These are phyloP conservation scores for Hyalella azteca DNA, from an alignment of 2,888 invertebrate genomes.

Conservation along the genomic window DNA sequence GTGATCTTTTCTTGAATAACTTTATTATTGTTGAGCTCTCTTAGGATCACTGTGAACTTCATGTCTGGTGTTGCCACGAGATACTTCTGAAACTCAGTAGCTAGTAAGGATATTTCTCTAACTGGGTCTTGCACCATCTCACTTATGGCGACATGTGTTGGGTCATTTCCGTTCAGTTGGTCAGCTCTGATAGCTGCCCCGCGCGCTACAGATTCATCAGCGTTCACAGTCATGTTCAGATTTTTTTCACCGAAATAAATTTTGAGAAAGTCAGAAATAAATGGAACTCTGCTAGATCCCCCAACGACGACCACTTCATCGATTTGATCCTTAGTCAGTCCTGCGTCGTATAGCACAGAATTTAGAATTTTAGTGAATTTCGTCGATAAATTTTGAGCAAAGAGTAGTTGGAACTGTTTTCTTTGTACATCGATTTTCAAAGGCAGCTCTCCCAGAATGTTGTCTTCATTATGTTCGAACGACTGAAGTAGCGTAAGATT, in stretches of 20 bases:
- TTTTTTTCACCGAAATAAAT: not conserved
- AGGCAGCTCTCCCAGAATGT: not conserved
- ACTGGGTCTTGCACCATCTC: too few species aligned
- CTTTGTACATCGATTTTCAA: not conserved
- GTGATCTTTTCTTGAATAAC: too few species aligned
- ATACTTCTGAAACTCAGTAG: too few species aligned
- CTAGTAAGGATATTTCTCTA: too few species aligned
- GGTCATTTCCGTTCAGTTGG: not conserved
- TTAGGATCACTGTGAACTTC: too few species aligned
- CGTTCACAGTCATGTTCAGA: not conserved
- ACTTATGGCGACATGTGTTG: not conserved
- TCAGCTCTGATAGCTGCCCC: not conserved
- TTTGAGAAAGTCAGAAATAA: not conserved
- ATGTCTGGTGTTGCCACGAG: too few species aligned
- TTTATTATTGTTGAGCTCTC: too few species aligned
- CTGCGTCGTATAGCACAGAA: not conserved
- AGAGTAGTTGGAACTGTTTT: not conserved
- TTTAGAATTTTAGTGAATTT: not conserved
- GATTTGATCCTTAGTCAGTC: not conserved
- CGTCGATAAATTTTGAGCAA: not conserved
- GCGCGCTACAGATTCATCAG: not conserved
- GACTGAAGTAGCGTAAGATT: not conserved
- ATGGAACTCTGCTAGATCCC: not conserved
- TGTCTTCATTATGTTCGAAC: not conserved
- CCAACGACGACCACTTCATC: not conserved